Evolutionary conservation across 2,113 vertebrate genomes (phyloP).

Genomic region (Strigops habroptila): DNA sequence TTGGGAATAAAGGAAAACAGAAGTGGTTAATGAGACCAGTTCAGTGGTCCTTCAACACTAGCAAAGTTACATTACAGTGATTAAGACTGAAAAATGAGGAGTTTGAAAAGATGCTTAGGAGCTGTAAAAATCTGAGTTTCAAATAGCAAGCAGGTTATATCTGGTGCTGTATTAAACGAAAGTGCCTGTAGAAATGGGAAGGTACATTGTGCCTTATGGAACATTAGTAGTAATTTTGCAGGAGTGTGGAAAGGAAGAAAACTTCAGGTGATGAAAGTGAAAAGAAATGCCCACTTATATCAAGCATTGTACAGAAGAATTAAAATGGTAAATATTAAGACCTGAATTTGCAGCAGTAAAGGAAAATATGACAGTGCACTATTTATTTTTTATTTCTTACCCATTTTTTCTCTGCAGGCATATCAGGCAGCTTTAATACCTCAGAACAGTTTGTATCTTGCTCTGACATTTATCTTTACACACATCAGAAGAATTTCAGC

Average conservation of each 20-base stretch:
- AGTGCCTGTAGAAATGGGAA: background rate
- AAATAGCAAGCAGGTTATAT: background rate
- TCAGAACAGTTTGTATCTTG: background rate
- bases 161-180: background rate
- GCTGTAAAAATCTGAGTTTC: background rate
- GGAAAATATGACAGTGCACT: background rate
- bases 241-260: background rate
- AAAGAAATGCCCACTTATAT: background rate
- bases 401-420: background rate
- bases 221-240: background rate
- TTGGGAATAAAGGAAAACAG: background rate
- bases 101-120: background rate
- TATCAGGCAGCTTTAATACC: background rate
- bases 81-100: constrained; percentile 19
- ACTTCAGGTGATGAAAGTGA: background rate
- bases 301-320: background rate
- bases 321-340: background rate
- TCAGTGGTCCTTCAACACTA: background rate
- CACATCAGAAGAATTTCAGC: background rate
- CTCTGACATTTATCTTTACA: background rate
- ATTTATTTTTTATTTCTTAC: background rate
- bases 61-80: constrained; percentile 9
- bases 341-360: background rate
- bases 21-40: constrained; percentile 6
- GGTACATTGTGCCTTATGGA: background rate